phyloP scores from a whole-genome alignment of 2,888 invertebrate species.

The Chironomus riparius region DNA sequence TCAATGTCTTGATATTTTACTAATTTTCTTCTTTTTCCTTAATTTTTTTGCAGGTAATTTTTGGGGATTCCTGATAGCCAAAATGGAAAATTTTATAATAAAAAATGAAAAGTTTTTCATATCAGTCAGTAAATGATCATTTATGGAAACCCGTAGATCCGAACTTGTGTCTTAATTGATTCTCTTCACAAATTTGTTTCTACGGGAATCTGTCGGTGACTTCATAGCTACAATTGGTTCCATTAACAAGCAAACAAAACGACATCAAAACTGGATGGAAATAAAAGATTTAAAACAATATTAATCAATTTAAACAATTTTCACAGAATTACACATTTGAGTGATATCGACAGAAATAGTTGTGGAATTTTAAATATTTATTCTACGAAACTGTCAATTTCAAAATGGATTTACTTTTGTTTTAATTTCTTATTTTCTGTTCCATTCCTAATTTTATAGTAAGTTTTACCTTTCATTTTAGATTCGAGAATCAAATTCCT shows the following conservation, averaged over 20 bases:
- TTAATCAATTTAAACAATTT: too few relatives aligned
- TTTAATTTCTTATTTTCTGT: too few relatives aligned
- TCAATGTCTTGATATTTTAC: slow-evolving; percentile 11
- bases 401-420: not conserved
- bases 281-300: too few relatives aligned
- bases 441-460: too few relatives aligned
- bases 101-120: not conserved
- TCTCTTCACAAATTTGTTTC: slow-evolving; percentile 42
- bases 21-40: slow-evolving; percentile 5
- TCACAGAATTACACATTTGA: not conserved
- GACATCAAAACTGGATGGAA: too few relatives aligned
- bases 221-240: not conserved
- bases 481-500: not conserved
- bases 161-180: slow-evolving; percentile 42
- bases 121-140: slow-evolving; percentile 32
- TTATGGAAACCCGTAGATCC: slow-evolving; percentile 46
- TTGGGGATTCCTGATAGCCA: not conserved
- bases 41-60: slow-evolving; percentile 10
- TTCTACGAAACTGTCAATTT: not conserved
- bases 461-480: too few relatives aligned
- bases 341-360: not conserved
- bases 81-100: not conserved
- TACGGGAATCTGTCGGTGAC: slow-evolving; percentile 45
- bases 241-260: not conserved
- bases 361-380: not conserved